phyloP scores from a whole-genome alignment of 2,113 vertebrate species.

The Epinephelus moara region DNA sequence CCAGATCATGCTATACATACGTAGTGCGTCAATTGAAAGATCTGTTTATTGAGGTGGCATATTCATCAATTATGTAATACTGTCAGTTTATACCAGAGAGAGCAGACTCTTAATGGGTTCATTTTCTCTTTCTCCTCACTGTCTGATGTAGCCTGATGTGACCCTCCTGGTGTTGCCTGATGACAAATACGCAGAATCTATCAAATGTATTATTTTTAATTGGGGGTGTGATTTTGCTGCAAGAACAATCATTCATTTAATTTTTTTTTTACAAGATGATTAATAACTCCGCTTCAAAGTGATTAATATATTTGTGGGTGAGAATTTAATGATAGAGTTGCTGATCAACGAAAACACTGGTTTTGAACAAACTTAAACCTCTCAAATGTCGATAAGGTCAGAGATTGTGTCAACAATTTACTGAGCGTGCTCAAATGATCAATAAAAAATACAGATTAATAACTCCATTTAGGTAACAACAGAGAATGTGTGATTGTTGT shows the following conservation, averaged over 20 bases:
- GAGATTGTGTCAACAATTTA: conserved; percentile 6
- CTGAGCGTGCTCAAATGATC: conserved; percentile 4
- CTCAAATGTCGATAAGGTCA: conserved; percentile 13
- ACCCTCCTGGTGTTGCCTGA: neutral
- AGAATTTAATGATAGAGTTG: neutral
- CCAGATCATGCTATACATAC: neutral
- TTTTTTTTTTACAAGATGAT: neutral
- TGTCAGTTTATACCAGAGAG: neutral
- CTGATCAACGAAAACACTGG: neutral
- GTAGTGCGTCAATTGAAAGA: neutral
- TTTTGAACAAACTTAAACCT: neutral
- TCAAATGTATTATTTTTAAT: neutral
- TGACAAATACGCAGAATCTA: neutral
- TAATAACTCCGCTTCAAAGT: neutral
- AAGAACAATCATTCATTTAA: neutral
- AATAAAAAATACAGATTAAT: conserved; percentile 27
- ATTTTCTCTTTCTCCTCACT: neutral
- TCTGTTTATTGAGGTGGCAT: too few species aligned
- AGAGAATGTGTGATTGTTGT: conserved; percentile 47
- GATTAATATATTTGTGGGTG: neutral
- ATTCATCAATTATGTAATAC: neutral
- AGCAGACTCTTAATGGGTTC: neutral
- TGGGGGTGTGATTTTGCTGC: neutral
- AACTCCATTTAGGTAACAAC: conserved; percentile 30
- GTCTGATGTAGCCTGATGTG: neutral